Percentiles rank a stretch among this genome's conserved stretches.
Conservation (phyloP, 2,797 vertebrate genomes). For the Phylloscopus collybita region DNA sequence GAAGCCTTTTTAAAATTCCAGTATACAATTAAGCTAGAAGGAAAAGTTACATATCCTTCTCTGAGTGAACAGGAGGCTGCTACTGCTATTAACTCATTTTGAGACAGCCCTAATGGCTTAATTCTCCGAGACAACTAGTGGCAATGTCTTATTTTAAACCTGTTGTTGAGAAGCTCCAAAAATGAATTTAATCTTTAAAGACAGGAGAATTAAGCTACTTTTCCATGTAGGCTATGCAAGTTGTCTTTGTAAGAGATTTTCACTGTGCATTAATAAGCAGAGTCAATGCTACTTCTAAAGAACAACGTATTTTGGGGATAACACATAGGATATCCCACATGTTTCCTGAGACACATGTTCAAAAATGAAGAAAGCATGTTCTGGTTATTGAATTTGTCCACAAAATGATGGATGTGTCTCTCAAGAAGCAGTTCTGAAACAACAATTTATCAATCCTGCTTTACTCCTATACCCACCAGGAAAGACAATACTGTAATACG, state of each 20-base stretch:
- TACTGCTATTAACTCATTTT: not conserved
- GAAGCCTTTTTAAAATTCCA: not conserved
- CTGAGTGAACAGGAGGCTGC: not conserved
- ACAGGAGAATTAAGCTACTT: not conserved
- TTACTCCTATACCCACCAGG: not conserved
- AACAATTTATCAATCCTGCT: not conserved
- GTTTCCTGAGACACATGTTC: not conserved
- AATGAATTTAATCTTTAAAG: not conserved
- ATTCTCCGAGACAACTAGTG: not conserved
- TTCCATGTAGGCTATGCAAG: not conserved
- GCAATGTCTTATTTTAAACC: not conserved
- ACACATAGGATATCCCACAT: not conserved
- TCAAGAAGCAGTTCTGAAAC: constrained; percentile 2
- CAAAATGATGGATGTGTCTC: not conserved
- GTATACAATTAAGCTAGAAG: not conserved
- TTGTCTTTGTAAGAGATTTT: not conserved
- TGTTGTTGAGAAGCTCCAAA: not conserved
- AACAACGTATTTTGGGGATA: not conserved
- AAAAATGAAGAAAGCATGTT: not conserved
- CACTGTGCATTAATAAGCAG: not conserved
- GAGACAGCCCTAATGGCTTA: not conserved
- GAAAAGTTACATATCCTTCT: not conserved
- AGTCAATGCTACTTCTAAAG: not conserved
- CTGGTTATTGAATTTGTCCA: not conserved
- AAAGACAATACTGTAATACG: not conserved